Evolutionary conservation across 2,888 invertebrate genomes (phyloP).

Genomic region (Pheosia gnoma): DNA sequence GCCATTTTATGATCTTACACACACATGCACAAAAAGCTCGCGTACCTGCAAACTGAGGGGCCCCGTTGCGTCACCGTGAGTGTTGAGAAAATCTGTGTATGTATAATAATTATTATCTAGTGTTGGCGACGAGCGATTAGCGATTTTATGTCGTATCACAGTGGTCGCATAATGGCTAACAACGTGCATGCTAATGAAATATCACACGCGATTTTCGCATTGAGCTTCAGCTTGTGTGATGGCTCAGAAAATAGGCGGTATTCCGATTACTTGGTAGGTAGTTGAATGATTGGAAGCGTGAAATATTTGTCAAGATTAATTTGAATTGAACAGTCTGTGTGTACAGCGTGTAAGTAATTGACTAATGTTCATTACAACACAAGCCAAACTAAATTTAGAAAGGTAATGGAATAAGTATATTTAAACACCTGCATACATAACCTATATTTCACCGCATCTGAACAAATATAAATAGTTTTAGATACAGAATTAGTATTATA

Average conservation of each 20-base stretch:
- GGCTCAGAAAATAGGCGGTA: not conserved
- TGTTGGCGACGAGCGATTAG: conserved; percentile 44
- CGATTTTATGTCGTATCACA: conserved; percentile 26
- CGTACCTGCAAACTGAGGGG: conserved; percentile 56
- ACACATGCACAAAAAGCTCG: conserved; percentile 45
- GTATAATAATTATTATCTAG: conserved; percentile 48
- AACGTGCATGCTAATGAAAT: not conserved
- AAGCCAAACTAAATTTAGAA: not conserved
- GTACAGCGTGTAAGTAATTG: not conserved
- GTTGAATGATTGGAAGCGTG: not conserved
- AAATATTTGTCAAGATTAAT: not conserved
- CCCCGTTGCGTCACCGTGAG: conserved; percentile 70
- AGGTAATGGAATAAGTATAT: not conserved
- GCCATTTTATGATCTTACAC: conserved; percentile 59
- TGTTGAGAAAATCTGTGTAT: conserved; percentile 65
- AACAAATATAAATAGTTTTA: not conserved
- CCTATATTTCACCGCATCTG: not conserved
- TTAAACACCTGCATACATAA: not conserved
- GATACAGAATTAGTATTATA: not conserved
- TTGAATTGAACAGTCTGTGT: not conserved
- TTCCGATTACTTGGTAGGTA: too few relatives aligned
- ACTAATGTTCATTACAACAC: not conserved
- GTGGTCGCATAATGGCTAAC: not conserved
- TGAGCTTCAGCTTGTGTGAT: not conserved
- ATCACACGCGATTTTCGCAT: conserved; percentile 4